Conservation (phyloP, 2,113 vertebrate genomes). For the Eolophus roseicapilla region DNA sequence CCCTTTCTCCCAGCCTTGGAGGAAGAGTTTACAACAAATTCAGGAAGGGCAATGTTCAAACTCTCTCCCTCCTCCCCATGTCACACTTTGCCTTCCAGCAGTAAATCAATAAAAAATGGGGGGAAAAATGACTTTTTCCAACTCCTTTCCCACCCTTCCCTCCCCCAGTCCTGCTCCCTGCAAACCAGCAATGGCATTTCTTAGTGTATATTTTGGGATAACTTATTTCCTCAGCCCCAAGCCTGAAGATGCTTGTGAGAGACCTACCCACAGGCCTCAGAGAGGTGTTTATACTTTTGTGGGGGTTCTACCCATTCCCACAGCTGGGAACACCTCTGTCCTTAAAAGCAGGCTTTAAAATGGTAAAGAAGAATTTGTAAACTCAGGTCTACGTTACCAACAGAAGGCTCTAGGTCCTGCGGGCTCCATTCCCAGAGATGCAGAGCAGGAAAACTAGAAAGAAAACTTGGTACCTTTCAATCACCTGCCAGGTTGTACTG, state of each 20-base stretch:
- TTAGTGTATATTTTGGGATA: background rate
- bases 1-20: background rate
- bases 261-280: background rate
- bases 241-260: background rate
- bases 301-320: background rate
- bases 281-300: background rate
- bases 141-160: background rate
- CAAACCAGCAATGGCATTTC: background rate
- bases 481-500: conserved; percentile 60
- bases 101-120: background rate
- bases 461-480: conserved; percentile 61
- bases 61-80: background rate
- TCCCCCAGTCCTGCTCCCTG: background rate
- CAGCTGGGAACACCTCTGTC: background rate
- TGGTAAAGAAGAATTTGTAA: conserved; percentile 30
- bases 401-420: conserved; percentile 48
- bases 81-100: background rate
- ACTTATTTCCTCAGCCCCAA: background rate
- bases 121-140: background rate
- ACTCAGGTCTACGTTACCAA: conserved; percentile 53
- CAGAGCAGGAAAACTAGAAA: conserved; percentile 60
- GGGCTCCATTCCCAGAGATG: conserved; percentile 52
- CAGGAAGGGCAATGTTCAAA: background rate
- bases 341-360: conserved; percentile 31
- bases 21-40: background rate